These are phyloP conservation scores for cattle (Bos taurus) DNA, from an alignment of 2,113 vertebrate genomes.

Conservation along the genomic window ARS-UCD2.0 NC_037333.1:104779001-104779500, in stretches of 20 bases:
- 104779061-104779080: not conserved
- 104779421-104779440: not conserved
- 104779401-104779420: not conserved
- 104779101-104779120: rapidly evolving
- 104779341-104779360: not conserved
- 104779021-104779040: not conserved
- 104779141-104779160: rapidly evolving
- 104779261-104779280: not conserved
- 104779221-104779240: not conserved
- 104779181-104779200: not conserved
- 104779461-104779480: not conserved
- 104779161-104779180: not conserved
- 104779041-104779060: not conserved
- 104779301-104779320: rapidly evolving
- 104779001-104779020: not conserved
- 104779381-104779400: not conserved
- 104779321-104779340: not conserved
- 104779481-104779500: not conserved
- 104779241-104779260: not conserved
- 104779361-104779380: not conserved
- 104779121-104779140: not conserved
- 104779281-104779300: not conserved
- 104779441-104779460: not conserved
- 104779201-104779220: rapidly evolving
- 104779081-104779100: not conserved